These are phyloP conservation scores for Conopomorpha cramerella DNA, from an alignment of 1,140 invertebrate genomes.

Conservation along the genomic window DNA sequence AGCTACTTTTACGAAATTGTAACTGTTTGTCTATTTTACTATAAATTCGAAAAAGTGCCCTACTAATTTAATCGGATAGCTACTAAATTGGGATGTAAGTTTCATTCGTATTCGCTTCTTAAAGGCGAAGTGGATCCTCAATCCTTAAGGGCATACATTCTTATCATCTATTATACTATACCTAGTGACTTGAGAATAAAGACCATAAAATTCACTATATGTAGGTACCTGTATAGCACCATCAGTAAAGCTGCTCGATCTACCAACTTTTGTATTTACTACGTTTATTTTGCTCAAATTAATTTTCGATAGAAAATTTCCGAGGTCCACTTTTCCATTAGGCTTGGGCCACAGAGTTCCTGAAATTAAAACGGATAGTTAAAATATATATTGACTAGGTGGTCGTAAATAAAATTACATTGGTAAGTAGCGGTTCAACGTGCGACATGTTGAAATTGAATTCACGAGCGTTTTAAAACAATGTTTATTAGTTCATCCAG, in stretches of 20 bases:
- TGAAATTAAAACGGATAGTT: conserved; percentile 8
- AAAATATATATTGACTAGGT: not conserved
- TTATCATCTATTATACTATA: not conserved
- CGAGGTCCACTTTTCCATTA: conserved; percentile 65
- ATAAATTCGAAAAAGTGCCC: too few species aligned
- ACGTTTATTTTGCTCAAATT: conserved; percentile 64
- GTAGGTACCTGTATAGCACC: not conserved
- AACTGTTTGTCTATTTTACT: too few species aligned
- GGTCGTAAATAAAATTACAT: not conserved
- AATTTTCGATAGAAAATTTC: conserved; percentile 63
- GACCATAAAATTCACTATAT: not conserved
- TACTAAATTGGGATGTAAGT: too few species aligned
- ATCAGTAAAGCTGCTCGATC: not conserved
- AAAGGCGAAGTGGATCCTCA: not conserved
- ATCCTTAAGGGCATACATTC: conserved; percentile 1
- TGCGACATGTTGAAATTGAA: too few species aligned
- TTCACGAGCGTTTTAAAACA: too few species aligned
- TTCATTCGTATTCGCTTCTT: not conserved
- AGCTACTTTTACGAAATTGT: too few species aligned
- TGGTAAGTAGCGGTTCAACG: too few species aligned
- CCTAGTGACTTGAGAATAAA: not conserved
- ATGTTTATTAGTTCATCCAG: too few species aligned
- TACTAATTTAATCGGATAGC: too few species aligned
- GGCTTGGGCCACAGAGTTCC: conserved; percentile 76
- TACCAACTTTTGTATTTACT: conserved; percentile 28